These are phyloP conservation scores for Speoplatyrhinus poulsoni DNA, from an alignment of 2,113 vertebrate species.

Conservation along the genomic window DNA sequence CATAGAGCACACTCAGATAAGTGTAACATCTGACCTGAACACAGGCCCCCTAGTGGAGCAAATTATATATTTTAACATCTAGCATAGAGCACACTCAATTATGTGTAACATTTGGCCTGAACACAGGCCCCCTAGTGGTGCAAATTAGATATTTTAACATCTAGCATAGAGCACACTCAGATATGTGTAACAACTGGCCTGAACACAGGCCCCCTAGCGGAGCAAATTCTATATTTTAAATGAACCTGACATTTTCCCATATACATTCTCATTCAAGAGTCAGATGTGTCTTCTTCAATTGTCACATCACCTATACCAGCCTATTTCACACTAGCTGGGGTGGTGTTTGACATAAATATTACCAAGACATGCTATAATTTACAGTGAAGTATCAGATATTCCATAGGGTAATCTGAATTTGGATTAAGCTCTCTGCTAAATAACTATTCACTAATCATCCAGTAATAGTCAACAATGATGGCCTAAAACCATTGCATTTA, in stretches of 20 bases:
- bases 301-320: too few relatives aligned
- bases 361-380: too few relatives aligned
- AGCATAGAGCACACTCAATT: constrained; percentile 40
- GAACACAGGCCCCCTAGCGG: constrained; percentile 10
- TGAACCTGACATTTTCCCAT: neutral
- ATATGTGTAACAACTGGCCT: constrained; percentile 45
- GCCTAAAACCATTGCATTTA: constrained; percentile 5
- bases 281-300: too few relatives aligned
- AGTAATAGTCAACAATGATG: neutral
- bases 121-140: constrained; percentile 7
- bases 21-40: constrained; percentile 45
- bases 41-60: neutral
- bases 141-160: too few relatives aligned
- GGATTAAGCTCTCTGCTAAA: too few relatives aligned
- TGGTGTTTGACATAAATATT: too few relatives aligned
- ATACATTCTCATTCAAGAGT: neutral
- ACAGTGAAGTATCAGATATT: too few relatives aligned
- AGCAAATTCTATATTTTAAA: neutral
- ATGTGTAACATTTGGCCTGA: constrained; percentile 44
- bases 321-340: too few relatives aligned
- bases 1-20: constrained; percentile 41
- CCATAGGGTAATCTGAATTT: too few relatives aligned
- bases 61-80: constrained; percentile 6
- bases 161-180: constrained; percentile 22
- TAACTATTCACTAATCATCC: too few relatives aligned